Evolutionary conservation across 1,140 invertebrate species (phyloP).

Genomic region (Drosophila littoralis): DNA sequence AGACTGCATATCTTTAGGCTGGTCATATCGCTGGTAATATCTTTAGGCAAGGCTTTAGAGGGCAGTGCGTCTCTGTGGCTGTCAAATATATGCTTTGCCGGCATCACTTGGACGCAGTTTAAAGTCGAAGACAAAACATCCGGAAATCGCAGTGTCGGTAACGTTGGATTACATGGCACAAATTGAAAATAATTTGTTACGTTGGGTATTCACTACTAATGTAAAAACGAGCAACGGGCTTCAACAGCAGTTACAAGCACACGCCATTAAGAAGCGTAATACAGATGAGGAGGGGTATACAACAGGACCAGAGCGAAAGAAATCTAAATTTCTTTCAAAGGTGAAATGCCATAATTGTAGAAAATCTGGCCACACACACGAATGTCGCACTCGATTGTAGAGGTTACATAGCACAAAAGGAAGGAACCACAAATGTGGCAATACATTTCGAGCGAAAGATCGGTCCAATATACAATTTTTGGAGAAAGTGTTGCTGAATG

Average conservation of each 20-base stretch:
- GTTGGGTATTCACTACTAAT: slow-evolving; percentile 21
- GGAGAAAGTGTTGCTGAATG: too few relatives aligned
- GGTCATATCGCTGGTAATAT: too few relatives aligned
- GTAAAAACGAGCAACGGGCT: slow-evolving; percentile 28
- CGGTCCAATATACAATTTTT: slow-evolving; percentile 11
- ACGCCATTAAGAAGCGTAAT: slow-evolving; percentile 39
- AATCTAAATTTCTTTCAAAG: neutral
- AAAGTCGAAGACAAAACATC: slow-evolving; percentile 8
- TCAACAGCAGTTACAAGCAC: slow-evolving; percentile 26
- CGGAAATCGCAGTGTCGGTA: slow-evolving; percentile 25
- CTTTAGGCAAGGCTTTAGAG: neutral
- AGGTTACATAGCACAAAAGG: neutral
- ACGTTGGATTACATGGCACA: slow-evolving; percentile 36
- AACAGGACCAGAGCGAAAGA: neutral
- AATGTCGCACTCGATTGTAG: slow-evolving; percentile 23
- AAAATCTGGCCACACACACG: slow-evolving; percentile 29
- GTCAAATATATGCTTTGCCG: slow-evolving; percentile 25
- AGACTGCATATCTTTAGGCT: slow-evolving; percentile 17
- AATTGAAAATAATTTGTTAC: slow-evolving; percentile 31
- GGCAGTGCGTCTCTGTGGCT: slow-evolving; percentile 28
- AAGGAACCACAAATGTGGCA: slow-evolving; percentile 17
- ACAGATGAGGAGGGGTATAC: slow-evolving; percentile 3
- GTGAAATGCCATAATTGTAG: slow-evolving; percentile 34
- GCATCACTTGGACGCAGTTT: slow-evolving; percentile 27
- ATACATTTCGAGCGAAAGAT: slow-evolving; percentile 14